Evolutionary conservation across 2,797 vertebrate genomes (phyloP), one percentile per base, ranked within the genome.

Genomic region (Triplophysa bombifrons): DNA sequence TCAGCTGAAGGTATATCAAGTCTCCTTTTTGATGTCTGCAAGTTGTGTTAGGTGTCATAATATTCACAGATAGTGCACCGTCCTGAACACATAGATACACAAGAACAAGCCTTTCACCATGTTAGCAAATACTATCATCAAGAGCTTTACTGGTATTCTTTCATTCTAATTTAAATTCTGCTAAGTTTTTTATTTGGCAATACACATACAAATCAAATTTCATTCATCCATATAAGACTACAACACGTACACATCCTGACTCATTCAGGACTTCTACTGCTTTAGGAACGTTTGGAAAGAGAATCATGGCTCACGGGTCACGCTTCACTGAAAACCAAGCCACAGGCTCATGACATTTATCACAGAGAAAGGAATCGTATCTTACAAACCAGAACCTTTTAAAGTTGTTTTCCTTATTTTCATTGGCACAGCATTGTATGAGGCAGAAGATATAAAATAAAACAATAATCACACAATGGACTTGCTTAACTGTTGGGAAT

Each of bases 331-430:
- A 78, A 82, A 84, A 84, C 71, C 44, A 81, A 81, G 65, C 65
- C 72, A 75, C 82, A 80, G 55, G 61, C 74, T 84, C 63, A 72
- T 78, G 78, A 83, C 84, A 83, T 72, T 60, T 67, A 83, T 46
- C 82, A 84, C 80, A 82, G 61, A 74, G 72, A 80, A 82, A 80
- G 20, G 27, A 75, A 46, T 76, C 27, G 44, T 77, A 58, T 70
- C 58, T 55, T 78, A 78, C 74, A 80, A 67, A 68, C 70, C 73
- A 19, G 66, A 80, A 71, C 74, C 17, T 41, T 76, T 67, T 48
- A 56, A 56, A 65, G 38, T 76, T 30, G 20, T n/a, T 72, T 70
- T 44, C 27, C 38, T 41, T 78, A 16, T 44, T 3, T 72, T 78
- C 2, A 4, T 64, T 63, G 67, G 76, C 76, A 78, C 76, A 78